Evolutionary conservation across 37 sponge, comb jelly and placozoan genomes (phyloP), one percentile per base, ranked within the genome.

Genomic region (Bolinopsis microptera): DNA sequence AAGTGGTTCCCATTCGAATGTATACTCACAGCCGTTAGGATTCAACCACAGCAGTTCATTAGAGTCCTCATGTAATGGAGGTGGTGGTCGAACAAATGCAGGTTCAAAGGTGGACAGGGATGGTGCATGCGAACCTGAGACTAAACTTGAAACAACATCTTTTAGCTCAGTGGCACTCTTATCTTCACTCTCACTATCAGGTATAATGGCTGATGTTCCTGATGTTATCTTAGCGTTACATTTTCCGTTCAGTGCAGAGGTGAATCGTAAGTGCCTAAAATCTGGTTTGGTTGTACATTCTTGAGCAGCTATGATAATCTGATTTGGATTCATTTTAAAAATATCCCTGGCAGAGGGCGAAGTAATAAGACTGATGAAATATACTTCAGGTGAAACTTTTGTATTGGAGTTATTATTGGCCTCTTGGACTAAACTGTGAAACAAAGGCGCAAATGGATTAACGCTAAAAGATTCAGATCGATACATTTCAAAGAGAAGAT

Each of bases 1-100:
- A 41, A 93, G 69, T 24, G 61, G 86, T 69, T 98, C 98, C 98
- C 98, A 98, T 82, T 98, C 96, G 24, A 96, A 93, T 80, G 94
- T 69, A 86, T 94, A 95, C 75, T 94, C 94, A 32, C 93, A 86
- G 35, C 96, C 96, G 37, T 93, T 95, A 0, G 98, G 98, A 75
- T 97, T 98, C 93, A 98, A 69, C 97, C 97, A 98, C 25, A 93
- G 35, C 88, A 97, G 95, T 92, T 98, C 98, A 93, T 94, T 92
- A 35, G 72, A 70, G 76, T 95, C 94, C 39, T 67, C 41, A 67
- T 96, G 95, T 33, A 98, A 94, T 0, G 98, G 98, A 68, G 98
- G 98, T 1, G 94, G 93, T 0, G 97, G 98, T 69, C 98, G 28
- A 1, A 96, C 92, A 69, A 97, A 94, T 3, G 92, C 69, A 25